Evolutionary conservation across 1,140 invertebrate genomes (phyloP).

Genomic region (Drosophila paulistorum): DNA sequence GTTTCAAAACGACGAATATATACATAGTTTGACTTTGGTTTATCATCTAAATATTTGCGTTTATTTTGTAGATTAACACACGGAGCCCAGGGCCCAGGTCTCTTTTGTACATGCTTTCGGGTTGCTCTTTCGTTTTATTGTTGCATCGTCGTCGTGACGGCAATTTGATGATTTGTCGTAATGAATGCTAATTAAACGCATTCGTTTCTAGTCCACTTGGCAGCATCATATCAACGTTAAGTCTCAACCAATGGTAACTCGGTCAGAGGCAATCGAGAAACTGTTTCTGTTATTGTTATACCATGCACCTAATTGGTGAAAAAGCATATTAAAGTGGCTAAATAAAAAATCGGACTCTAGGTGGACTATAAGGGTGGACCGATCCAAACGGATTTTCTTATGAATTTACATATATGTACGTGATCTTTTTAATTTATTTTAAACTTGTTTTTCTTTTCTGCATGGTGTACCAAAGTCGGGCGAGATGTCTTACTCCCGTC

Average conservation of each 20-base stretch:
- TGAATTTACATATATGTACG: no score
- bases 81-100: neutral
- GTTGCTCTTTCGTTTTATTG: constrained; percentile 53
- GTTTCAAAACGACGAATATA: constrained; percentile 50
- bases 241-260: constrained; percentile 37
- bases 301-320: no score
- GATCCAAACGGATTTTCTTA: no score
- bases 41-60: constrained; percentile 73
- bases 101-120: constrained; percentile 47
- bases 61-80: constrained; percentile 75
- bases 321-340: no score
- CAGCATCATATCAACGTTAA: constrained; percentile 43
- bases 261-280: constrained; percentile 26
- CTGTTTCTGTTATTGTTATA: constrained; percentile 3
- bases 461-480: no score
- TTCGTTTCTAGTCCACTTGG: constrained; percentile 80
- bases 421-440: no score
- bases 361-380: no score
- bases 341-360: no score
- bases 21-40: constrained; percentile 45
- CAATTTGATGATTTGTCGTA: constrained; percentile 80
- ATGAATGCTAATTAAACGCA: constrained; percentile 82
- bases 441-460: no score
- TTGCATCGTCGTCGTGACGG: constrained; percentile 65
- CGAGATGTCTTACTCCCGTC: no score